Evolutionary conservation across 2,888 invertebrate genomes (phyloP).

Genomic region (Taenaris catops): DNA sequence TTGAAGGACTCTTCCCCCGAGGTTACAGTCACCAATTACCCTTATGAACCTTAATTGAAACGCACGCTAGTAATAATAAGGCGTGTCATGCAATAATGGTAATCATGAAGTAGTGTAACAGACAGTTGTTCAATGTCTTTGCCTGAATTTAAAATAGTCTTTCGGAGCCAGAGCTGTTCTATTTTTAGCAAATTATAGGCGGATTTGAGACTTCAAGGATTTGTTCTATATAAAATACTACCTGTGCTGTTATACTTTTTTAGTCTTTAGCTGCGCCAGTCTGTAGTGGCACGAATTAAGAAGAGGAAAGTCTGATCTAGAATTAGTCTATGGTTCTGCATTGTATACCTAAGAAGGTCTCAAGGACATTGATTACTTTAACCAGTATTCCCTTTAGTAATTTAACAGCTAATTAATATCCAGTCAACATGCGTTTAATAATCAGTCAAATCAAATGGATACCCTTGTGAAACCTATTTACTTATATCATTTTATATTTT

Average conservation of each 20-base stretch:
- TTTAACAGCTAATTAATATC: no score
- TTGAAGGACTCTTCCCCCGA: constrained; percentile 18
- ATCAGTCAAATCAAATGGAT: no score
- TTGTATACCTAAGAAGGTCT: no score
- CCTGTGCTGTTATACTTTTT: not conserved
- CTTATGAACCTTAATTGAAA: constrained; percentile 68
- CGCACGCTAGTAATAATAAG: constrained; percentile 44
- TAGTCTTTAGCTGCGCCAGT: no score
- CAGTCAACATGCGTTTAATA: no score
- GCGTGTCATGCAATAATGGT: constrained; percentile 20
- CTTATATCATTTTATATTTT: no score
- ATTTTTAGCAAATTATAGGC: constrained; percentile 5
- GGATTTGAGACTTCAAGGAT: constrained; percentile 3
- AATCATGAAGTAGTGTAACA: constrained; percentile 14
- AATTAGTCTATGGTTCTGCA: no score
- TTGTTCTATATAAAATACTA: not conserved
- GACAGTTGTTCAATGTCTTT: constrained; percentile 13
- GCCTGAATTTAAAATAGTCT: not conserved
- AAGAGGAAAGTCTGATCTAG: no score
- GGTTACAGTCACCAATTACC: constrained; percentile 52
- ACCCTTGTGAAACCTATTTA: no score
- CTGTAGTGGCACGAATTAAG: no score
- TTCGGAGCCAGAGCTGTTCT: constrained; percentile 3
- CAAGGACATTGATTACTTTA: no score
- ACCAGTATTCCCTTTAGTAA: no score